phyloP scores from a whole-genome alignment of 1,140 invertebrate species.

The Danaus plexippus region DNA sequence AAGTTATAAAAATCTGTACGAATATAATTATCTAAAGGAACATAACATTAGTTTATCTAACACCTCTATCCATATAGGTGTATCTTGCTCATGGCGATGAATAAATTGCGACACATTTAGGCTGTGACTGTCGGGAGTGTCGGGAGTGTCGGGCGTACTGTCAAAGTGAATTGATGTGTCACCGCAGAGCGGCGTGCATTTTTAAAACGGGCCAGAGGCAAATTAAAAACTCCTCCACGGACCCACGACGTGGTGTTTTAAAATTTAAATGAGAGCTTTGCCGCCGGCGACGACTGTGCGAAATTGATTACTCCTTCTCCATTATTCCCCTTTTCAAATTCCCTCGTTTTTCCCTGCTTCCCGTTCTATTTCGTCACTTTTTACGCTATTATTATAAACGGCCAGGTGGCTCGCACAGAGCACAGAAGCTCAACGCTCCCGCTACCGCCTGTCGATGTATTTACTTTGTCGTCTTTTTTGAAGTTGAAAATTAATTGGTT shows the following conservation, averaged over 20 bases:
- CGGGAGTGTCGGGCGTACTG: constrained; percentile 23
- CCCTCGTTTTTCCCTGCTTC: constrained; percentile 53
- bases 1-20: too few species aligned
- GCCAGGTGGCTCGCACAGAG: constrained; percentile 20
- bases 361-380: constrained; percentile 62
- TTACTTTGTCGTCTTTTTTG: constrained; percentile 46
- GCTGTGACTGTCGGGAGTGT: constrained; percentile 11
- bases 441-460: constrained; percentile 17
- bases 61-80: too few species aligned
- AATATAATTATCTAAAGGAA: background rate
- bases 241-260: constrained; percentile 61
- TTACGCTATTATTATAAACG: constrained; percentile 59
- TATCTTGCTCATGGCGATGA: background rate
- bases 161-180: constrained; percentile 66
- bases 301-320: constrained; percentile 70
- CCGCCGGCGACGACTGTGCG: constrained; percentile 62
- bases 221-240: constrained; percentile 69
- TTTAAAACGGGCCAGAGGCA: constrained; percentile 60
- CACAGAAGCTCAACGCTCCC: constrained; percentile 13
- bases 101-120: constrained; percentile 18
- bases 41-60: constrained; percentile 1
- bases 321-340: constrained; percentile 70
- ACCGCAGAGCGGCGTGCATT: constrained; percentile 63
- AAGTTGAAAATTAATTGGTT: constrained; percentile 70
- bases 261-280: constrained; percentile 69